Evolutionary conservation across 2,888 invertebrate genomes (phyloP).

Genomic region (Scaptomyza flava): DNA sequence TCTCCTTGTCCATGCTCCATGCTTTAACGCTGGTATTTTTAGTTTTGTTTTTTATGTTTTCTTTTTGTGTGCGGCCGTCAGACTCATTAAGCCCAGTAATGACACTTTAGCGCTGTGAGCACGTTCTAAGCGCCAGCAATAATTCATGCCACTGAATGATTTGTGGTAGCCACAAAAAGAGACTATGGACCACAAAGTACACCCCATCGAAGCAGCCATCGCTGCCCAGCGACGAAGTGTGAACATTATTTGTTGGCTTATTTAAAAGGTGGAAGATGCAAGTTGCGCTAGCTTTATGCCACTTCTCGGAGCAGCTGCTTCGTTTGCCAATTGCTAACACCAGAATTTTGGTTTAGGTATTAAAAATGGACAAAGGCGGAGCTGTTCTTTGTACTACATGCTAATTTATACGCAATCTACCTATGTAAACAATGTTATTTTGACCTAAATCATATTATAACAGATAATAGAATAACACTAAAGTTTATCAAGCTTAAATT

Average conservation of each 20-base stretch:
- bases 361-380: background rate
- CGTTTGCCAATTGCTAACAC: constrained; percentile 6
- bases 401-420: constrained; percentile 10
- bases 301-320: constrained; percentile 42
- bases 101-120: constrained; percentile 78
- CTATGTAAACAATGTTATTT: constrained; percentile 3
- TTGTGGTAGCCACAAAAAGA: constrained; percentile 65
- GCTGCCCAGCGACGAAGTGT: constrained; percentile 61
- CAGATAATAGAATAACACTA: too few species aligned
- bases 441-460: background rate
- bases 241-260: constrained; percentile 67
- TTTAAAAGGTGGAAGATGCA: constrained; percentile 54
- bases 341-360: background rate
- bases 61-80: constrained; percentile 37
- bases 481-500: too few species aligned
- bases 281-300: constrained; percentile 14
- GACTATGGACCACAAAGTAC: constrained; percentile 17
- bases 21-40: constrained; percentile 8
- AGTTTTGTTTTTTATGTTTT: constrained; percentile 7
- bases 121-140: constrained; percentile 77
- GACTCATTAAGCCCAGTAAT: constrained; percentile 77
- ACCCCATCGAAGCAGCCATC: constrained; percentile 38
- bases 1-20: background rate
- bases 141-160: constrained; percentile 82
- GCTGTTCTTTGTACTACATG: background rate